phyloP scores from a whole-genome alignment of 2,888 invertebrate genomes.

The Bhutanitis thaidina region DNA sequence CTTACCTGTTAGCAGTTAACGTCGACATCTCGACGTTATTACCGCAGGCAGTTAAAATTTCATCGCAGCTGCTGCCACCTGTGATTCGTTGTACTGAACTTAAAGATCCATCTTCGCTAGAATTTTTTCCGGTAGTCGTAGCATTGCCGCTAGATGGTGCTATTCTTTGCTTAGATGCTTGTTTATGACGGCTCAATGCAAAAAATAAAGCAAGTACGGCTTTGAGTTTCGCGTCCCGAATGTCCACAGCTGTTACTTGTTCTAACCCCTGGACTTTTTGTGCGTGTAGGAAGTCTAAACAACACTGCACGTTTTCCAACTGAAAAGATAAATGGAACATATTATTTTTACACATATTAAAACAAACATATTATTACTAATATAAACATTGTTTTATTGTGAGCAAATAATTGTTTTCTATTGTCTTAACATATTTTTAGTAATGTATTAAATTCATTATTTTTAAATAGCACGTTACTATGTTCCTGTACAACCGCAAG shows the following conservation, averaged over 20 bases:
- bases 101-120: slow-evolving; percentile 60
- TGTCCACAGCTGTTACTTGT: slow-evolving; percentile 93
- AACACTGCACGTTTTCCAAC: slow-evolving; percentile 96
- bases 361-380: too few species aligned
- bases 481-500: too few species aligned
- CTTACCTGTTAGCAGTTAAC: slow-evolving; percentile 70
- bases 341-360: slow-evolving; percentile 3
- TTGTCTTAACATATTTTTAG: too few species aligned
- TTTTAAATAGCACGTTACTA: too few species aligned
- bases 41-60: slow-evolving; percentile 63
- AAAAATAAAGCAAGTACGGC: slow-evolving; percentile 97
- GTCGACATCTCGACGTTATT: slow-evolving; percentile 73
- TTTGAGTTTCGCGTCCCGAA: slow-evolving; percentile 96
- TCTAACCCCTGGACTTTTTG: slow-evolving; percentile 94
- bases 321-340: slow-evolving; percentile 74
- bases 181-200: slow-evolving; percentile 95
- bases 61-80: slow-evolving; percentile 79
- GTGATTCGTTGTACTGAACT: slow-evolving; percentile 73
- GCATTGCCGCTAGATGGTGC: slow-evolving; percentile 69
- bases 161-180: slow-evolving; percentile 89
- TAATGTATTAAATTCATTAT: too few species aligned
- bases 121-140: slow-evolving; percentile 51
- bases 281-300: slow-evolving; percentile 89
- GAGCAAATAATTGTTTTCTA: too few species aligned
- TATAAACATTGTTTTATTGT: too few species aligned